A percentile compares a stretch with the other conserved stretches of the same genome.
These are phyloP conservation scores for Diarsia mendica DNA, from an alignment of 2,888 invertebrate genomes.

Conservation along the genomic window DNA sequence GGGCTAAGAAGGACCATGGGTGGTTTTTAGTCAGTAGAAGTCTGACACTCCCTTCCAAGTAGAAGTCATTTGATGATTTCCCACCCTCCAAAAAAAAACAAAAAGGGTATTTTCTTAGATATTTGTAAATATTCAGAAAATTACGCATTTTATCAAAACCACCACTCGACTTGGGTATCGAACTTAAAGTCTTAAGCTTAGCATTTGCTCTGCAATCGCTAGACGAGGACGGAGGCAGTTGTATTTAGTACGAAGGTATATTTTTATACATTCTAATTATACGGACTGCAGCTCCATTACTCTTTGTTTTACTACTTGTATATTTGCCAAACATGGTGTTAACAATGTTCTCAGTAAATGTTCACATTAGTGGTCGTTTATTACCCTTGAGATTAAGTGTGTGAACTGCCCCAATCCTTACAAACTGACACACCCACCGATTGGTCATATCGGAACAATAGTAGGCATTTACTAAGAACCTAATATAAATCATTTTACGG, in stretches of 20 bases:
- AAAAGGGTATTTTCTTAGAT: no score
- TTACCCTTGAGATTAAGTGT: constrained; percentile 11
- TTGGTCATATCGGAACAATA: constrained; percentile 19
- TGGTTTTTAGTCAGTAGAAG: no score
- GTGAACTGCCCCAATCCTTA: neutral
- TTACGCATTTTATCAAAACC: neutral
- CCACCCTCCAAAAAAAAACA: no score
- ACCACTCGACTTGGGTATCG: neutral
- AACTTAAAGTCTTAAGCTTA: neutral
- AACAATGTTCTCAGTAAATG: no score
- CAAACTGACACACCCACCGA: constrained; percentile 6
- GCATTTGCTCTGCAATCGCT: neutral
- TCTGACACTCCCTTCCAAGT: no score
- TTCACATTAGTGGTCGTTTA: constrained; percentile 10
- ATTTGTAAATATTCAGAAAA: no score
- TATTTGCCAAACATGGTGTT: neutral
- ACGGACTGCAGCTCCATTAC: neutral
- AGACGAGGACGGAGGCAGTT: neutral
- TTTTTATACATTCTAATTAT: neutral
- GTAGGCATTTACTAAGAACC: neutral
- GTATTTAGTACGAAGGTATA: neutral
- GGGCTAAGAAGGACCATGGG: no score
- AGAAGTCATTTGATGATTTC: no score
- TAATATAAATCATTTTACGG: neutral
- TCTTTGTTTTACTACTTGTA: neutral